phyloP scores from a whole-genome alignment of 1,140 invertebrate genomes.

The Drosophila bifasciata region DNA sequence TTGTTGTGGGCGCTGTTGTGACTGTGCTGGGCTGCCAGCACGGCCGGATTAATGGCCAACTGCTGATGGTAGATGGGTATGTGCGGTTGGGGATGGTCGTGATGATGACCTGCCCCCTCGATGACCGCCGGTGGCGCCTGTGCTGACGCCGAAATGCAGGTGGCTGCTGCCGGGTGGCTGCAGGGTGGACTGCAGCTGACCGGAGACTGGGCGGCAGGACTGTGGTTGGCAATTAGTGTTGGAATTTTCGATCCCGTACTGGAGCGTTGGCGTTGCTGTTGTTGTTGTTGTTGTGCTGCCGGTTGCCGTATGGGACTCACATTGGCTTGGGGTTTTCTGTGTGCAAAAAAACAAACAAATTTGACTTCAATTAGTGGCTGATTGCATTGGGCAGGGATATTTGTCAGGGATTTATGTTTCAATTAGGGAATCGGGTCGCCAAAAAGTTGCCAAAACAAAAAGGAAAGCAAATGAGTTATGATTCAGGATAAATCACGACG shows the following conservation, averaged over 20 bases:
- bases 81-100: constrained; percentile 85
- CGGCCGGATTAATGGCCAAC: constrained; percentile 83
- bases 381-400: not conserved
- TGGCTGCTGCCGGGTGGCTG: constrained; percentile 67
- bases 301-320: constrained; percentile 83
- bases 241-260: constrained; percentile 83
- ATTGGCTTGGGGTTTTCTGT: constrained; percentile 84
- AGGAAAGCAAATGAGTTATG: not conserved
- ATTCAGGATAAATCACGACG: too few relatives aligned
- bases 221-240: constrained; percentile 79
- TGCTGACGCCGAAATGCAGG: constrained; percentile 48
- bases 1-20: constrained; percentile 80
- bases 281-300: constrained; percentile 74
- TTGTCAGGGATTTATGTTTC: not conserved
- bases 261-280: constrained; percentile 78
- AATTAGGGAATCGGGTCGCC: constrained; percentile 13
- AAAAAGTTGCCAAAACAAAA: constrained; percentile 9
- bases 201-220: constrained; percentile 38
- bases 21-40: constrained; percentile 75
- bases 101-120: constrained; percentile 38
- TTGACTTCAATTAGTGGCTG: constrained; percentile 18
- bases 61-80: constrained; percentile 84
- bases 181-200: constrained; percentile 23
- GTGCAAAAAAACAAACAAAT: constrained; percentile 21
- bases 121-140: constrained; percentile 46